Evolutionary conservation across 2,113 vertebrate genomes (phyloP), one percentile per base, ranked within the genome.

Genomic region (Emydocephalus ijimae): DNA sequence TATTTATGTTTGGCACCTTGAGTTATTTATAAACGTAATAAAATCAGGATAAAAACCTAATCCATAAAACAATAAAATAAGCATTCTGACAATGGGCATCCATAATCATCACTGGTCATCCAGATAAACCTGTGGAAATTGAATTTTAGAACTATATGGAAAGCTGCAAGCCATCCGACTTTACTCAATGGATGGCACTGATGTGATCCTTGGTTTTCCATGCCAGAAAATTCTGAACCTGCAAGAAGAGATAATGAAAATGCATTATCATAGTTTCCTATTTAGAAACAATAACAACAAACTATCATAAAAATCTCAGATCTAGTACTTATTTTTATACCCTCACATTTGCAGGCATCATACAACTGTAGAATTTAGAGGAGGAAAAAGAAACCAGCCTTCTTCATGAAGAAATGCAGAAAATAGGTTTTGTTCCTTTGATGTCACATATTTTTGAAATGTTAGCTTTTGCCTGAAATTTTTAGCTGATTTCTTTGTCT

Each of bases 391-490:
- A 87, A 93, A 6, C 0, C 64, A 61, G 50, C 61, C 57, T 91
- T 93, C 95, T 94, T 45, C 89, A 88, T 93, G 96, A 93, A 59
- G 92, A 87, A 87, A 86, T 48, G 64, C 92, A 94, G 93, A 96
- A 94, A 94, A 92, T 93, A 95, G 94, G 94, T 92, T 97, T 97
- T 96, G 96, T 96, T 64, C 96, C 48, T 95, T 26, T 96, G 95
- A 52, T 94, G 94, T 94, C 96, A 96, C 96, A 95, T 96, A 96
- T 97, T 97, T 97, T 97, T 97, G 95, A 96, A 96, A 96, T 96
- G 95, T 93, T 97, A 96, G 96, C 96, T 97, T 97, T 95, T 96
- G 92, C 94, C 96, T 97, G 94, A 97, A 97, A 96, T 96, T 96
- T 96, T 97, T 93, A 96, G 85, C 95, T 91, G 88, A 91, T 94